A percentile compares a stretch with the other conserved stretches of the same genome.
Conservation (phyloP, 2,888 invertebrate species). For the Perdita meconis region DNA sequence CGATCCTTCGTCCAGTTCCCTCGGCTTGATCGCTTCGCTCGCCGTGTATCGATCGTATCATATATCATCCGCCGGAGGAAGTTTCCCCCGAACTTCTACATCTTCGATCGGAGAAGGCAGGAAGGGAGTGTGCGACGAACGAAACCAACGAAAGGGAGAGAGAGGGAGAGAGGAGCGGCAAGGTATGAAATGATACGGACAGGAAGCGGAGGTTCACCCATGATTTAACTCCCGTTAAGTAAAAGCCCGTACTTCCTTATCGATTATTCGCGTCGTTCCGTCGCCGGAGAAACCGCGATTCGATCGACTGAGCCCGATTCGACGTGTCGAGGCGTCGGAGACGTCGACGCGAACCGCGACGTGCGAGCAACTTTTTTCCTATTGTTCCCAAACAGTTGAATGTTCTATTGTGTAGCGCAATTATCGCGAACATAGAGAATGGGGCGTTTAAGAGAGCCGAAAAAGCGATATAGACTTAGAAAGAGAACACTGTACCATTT, state of each 20-base stretch:
- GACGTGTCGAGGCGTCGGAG: slow-evolving; percentile 39
- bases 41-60: slow-evolving; percentile 42
- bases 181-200: slow-evolving; percentile 64
- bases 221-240: slow-evolving; percentile 77
- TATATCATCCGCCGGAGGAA: slow-evolving; percentile 40
- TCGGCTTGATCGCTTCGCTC: neutral
- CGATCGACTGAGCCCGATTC: slow-evolving; percentile 53
- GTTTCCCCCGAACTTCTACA: slow-evolving; percentile 55
- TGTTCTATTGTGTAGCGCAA: neutral
- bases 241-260: slow-evolving; percentile 75
- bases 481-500: too few relatives aligned
- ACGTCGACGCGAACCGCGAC: slow-evolving; percentile 13
- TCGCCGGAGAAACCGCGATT: slow-evolving; percentile 60
- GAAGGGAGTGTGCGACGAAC: slow-evolving; percentile 32
- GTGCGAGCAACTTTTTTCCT: neutral
- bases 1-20: too few relatives aligned
- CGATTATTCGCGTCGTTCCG: slow-evolving; percentile 66
- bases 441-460: too few relatives aligned
- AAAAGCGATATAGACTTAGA: too few relatives aligned
- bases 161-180: slow-evolving; percentile 20
- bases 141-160: neutral
- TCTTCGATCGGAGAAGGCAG: slow-evolving; percentile 39
- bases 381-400: slow-evolving; percentile 1
- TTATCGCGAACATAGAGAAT: too few relatives aligned
- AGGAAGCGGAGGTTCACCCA: slow-evolving; percentile 77